These are phyloP conservation scores for Nannoperca obscura DNA, from an alignment of 2,797 vertebrate genomes.

Conservation along the genomic window DNA sequence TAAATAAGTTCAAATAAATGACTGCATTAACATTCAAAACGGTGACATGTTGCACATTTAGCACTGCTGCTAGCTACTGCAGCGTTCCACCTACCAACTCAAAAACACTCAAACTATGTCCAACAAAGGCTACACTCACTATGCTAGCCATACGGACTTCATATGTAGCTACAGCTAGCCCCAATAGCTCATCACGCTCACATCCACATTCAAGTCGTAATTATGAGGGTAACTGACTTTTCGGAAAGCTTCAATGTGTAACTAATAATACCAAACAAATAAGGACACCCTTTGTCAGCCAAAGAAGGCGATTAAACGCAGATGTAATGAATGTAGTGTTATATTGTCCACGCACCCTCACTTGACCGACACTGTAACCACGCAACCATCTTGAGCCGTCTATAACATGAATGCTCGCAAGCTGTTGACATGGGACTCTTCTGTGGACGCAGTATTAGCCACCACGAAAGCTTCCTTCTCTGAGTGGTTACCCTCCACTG, in stretches of 20 bases:
- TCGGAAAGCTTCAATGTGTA: background rate
- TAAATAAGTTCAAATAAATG: background rate
- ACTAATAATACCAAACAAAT: background rate
- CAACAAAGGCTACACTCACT: background rate
- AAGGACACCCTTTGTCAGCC: background rate
- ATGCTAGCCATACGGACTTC: background rate
- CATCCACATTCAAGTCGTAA: background rate
- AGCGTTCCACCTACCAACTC: background rate
- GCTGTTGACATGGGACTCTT: background rate
- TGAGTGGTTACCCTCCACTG: too few species aligned
- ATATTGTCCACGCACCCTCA: too few species aligned
- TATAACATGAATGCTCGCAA: background rate
- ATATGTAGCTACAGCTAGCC: background rate
- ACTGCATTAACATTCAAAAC: background rate
- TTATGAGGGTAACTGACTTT: background rate
- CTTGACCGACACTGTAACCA: background rate
- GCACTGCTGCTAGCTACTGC: background rate
- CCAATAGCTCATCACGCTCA: background rate
- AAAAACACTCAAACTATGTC: background rate
- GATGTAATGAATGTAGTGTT: background rate
- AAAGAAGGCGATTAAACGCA: background rate
- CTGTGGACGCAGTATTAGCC: background rate
- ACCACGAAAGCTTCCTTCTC: background rate
- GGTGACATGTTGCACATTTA: too few species aligned
- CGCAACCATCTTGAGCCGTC: too few species aligned